Conservation (phyloP, 1,140 invertebrate species). For the Drosophila saltans region DNA sequence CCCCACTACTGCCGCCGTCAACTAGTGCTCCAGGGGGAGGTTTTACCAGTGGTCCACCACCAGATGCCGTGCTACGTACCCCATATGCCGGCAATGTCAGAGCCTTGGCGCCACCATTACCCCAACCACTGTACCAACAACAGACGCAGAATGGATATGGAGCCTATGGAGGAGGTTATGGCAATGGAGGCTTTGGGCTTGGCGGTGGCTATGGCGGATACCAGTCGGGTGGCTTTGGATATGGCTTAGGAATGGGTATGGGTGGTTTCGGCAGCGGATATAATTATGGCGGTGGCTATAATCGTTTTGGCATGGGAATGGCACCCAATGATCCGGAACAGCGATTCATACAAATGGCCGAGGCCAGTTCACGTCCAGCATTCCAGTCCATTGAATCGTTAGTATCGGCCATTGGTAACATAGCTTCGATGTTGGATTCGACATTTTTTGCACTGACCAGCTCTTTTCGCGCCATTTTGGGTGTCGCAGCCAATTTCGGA, state of each 20-base stretch:
- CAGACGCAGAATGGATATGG: conserved; percentile 45
- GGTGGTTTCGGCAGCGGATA: conserved; percentile 46
- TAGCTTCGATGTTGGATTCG: conserved; percentile 98
- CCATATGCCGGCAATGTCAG: conserved; percentile 72
- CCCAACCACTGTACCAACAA: conserved; percentile 60
- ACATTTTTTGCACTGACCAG: conserved; percentile 97
- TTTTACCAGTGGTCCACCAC: conserved; percentile 28
- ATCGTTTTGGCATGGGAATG: conserved; percentile 84
- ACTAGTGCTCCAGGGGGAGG: conserved; percentile 27
- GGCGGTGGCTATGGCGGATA: conserved; percentile 38
- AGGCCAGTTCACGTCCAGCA: conserved; percentile 94
- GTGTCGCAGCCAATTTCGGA: conserved; percentile 97
- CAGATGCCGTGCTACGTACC: conserved; percentile 55
- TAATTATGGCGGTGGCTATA: conserved; percentile 75
- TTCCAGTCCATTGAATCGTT: conserved; percentile 97
- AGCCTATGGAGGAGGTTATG: conserved; percentile 43
- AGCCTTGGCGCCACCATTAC: conserved; percentile 69
- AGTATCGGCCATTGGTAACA: conserved; percentile 94
- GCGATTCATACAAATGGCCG: conserved; percentile 93
- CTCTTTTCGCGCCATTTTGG: conserved; percentile 96
- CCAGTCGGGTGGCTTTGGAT: conserved; percentile 41
- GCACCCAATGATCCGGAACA: conserved; percentile 78
- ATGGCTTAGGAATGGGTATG: conserved; percentile 47
- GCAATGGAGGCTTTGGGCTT: conserved; percentile 36
- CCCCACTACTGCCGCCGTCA: conserved; percentile 58